phyloP scores from a whole-genome alignment of 2,888 invertebrate genomes.

The Phalera bucephala region DNA sequence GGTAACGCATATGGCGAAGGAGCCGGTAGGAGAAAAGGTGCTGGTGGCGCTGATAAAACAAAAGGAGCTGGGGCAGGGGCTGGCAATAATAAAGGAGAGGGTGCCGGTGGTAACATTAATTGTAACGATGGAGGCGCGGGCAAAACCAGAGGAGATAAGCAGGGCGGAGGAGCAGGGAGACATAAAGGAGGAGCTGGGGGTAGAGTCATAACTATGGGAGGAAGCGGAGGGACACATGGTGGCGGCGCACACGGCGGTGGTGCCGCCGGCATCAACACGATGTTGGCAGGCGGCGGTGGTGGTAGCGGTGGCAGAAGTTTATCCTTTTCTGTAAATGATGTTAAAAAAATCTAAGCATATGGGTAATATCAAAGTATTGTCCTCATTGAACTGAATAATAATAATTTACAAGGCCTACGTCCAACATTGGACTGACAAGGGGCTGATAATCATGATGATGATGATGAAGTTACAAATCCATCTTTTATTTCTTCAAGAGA shows the following conservation, averaged over 20 bases:
- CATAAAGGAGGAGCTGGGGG: constrained; percentile 28
- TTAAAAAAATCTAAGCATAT: background rate
- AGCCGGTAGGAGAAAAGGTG: constrained; percentile 16
- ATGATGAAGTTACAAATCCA: no score
- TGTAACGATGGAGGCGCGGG: constrained; percentile 24
- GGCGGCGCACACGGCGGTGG: constrained; percentile 35
- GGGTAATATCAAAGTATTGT: no score
- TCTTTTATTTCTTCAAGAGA: no score
- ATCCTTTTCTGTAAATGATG: constrained; percentile 22
- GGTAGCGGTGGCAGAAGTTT: constrained; percentile 32
- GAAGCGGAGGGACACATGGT: constrained; percentile 35
- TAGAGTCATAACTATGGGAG: constrained; percentile 25
- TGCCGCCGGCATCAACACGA: constrained; percentile 59
- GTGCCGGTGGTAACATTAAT: constrained; percentile 19
- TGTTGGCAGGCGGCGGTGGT: constrained; percentile 53
- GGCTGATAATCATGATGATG: no score
- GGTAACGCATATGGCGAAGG: constrained; percentile 15
- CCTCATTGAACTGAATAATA: no score
- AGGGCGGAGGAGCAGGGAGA: constrained; percentile 6
- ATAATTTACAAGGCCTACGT: no score
- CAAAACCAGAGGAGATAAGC: constrained; percentile 9
- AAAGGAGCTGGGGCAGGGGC: background rate
- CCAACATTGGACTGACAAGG: no score
- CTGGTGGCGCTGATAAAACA: constrained; percentile 10
- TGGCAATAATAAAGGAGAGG: constrained; percentile 9